Evolutionary conservation across 1,140 invertebrate genomes (phyloP), one percentile per base, ranked within the genome.

Genomic region (Stegodyphus dumicola): DNA sequence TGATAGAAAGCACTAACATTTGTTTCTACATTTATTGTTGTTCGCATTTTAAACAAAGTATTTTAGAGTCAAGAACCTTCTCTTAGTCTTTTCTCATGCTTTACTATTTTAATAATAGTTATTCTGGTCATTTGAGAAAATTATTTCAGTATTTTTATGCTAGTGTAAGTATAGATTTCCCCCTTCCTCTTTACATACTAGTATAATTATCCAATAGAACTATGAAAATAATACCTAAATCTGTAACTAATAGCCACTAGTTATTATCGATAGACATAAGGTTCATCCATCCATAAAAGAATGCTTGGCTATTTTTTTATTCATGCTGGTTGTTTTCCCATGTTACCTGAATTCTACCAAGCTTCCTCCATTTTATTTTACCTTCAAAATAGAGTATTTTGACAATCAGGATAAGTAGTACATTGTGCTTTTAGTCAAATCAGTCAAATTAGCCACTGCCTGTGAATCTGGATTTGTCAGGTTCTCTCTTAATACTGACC

Each of bases 291-390:
- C 65, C 65, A 15, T 18, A 17, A 67, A 67, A 7, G 7, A 7
- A 18, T 60, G 56, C 56, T 11, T 11, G n/a, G n/a, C 17, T 67
- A 67, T 17, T 67, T 67, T 67, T 67, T 67, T 67, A 67, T 15
- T 67, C 13, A 11, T 60, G 9, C 17, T 17, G 7, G 7, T 15
- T 67, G 9, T n/a, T 67, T 67, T 18, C 7, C 17, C 65, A 67
- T 67, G 13, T 53, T 18, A 74, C 17, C 18, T 76, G 81, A 76
- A 85, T 85, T 85, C 81, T 85, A 75, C 74, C 81, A 85, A 85
- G 81, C 81, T 85, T 60, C 9, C 33, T 33, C 33, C 33, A 33
- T 33, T 51, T 64, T 56, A 67, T 77, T 83, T 74, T 74, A 74
- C 66, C 64, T 60, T 10, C 64, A 75, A 53, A 17, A 67, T 85